These are phyloP conservation scores for Eupithecia subumbrata DNA, from an alignment of 2,888 invertebrate species.

Conservation along the genomic window DNA sequence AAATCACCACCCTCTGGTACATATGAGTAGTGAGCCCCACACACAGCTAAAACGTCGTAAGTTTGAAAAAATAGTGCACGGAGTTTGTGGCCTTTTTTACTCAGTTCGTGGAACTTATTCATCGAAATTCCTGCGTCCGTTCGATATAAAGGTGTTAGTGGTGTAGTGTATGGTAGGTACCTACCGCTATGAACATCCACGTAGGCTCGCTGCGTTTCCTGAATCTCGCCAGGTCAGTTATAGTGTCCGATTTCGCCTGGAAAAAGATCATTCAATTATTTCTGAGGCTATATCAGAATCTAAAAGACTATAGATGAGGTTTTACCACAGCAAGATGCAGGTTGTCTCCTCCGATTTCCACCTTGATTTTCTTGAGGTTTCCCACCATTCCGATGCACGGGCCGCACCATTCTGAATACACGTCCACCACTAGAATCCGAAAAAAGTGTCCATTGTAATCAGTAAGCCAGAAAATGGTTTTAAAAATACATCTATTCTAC, in stretches of 20 bases:
- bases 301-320: neutral
- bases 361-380: conserved; percentile 92
- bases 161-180: conserved; percentile 11
- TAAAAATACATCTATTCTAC: neutral
- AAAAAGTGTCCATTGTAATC: neutral
- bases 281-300: neutral
- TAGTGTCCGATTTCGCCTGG: conserved; percentile 91
- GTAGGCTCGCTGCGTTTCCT: conserved; percentile 93
- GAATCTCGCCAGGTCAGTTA: conserved; percentile 89
- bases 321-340: conserved; percentile 90
- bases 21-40: conserved; percentile 36
- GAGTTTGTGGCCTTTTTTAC: conserved; percentile 2
- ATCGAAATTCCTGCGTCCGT: neutral
- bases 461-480: neutral
- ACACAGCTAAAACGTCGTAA: conserved; percentile 9
- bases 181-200: conserved; percentile 94
- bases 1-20: conserved; percentile 47
- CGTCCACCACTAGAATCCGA: conserved; percentile 87
- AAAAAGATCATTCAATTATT: conserved; percentile 32
- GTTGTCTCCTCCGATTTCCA: conserved; percentile 93
- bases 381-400: conserved; percentile 94
- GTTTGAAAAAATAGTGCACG: neutral
- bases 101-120: neutral
- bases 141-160: neutral
- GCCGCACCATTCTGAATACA: conserved; percentile 96